These are phyloP conservation scores for Bufo gargarizans DNA, from an alignment of 2,113 vertebrate species.

Conservation along the genomic window DNA sequence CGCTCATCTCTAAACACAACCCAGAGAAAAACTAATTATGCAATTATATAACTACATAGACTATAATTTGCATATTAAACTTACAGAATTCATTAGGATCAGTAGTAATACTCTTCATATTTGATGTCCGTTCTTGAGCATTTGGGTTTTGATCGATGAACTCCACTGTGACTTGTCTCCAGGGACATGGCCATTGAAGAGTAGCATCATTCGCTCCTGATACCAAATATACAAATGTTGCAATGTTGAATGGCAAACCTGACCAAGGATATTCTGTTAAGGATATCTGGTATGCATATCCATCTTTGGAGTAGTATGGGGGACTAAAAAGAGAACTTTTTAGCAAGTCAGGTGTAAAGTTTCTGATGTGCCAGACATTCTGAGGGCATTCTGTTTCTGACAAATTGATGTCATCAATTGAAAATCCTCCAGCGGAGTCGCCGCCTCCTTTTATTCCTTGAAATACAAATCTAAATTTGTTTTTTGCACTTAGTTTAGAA, in stretches of 20 bases:
- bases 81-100: constrained; percentile 69
- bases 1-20: not conserved
- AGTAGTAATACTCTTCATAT: constrained; percentile 82
- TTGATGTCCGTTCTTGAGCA: constrained; percentile 81
- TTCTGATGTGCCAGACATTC: constrained; percentile 83
- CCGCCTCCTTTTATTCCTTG: constrained; percentile 71
- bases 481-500: constrained; percentile 72
- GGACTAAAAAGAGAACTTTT: constrained; percentile 75
- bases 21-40: not conserved
- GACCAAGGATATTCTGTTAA: constrained; percentile 70
- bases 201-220: constrained; percentile 80
- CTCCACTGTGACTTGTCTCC: constrained; percentile 83
- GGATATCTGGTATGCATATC: constrained; percentile 85
- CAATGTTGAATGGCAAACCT: constrained; percentile 63
- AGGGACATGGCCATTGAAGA: constrained; percentile 85
- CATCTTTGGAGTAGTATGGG: constrained; percentile 80
- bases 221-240: constrained; percentile 77
- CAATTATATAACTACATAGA: not conserved
- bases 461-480: constrained; percentile 85
- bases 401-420: constrained; percentile 91
- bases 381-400: constrained; percentile 89
- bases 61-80: constrained; percentile 63
- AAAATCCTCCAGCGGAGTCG: constrained; percentile 77
- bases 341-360: constrained; percentile 71
- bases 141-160: constrained; percentile 87